phyloP scores from a whole-genome alignment of 2,113 vertebrate genomes.

The Gopherus flavomarginatus region DNA sequence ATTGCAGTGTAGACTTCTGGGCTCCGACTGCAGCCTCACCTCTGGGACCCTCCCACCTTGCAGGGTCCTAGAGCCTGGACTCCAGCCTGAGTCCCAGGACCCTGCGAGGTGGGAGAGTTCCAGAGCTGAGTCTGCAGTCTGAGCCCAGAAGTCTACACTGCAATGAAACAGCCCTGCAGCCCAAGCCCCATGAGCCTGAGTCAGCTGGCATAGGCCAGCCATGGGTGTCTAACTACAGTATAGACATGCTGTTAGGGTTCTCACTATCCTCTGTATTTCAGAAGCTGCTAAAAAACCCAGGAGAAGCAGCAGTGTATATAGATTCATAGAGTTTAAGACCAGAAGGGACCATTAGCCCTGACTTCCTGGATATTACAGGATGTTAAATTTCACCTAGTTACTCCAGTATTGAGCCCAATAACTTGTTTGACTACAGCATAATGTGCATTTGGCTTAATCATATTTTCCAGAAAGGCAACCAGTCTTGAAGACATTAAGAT shows the following conservation, averaged over 20 bases:
- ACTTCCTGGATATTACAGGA: background rate
- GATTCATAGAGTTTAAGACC: background rate
- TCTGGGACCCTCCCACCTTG: background rate
- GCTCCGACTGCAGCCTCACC: too few species aligned
- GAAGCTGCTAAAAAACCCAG: background rate
- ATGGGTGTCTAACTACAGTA: background rate
- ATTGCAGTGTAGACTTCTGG: background rate
- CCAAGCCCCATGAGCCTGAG: too few species aligned
- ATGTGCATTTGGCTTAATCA: too few species aligned
- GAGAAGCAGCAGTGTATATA: background rate
- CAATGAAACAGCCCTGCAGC: background rate
- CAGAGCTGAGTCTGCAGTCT: background rate
- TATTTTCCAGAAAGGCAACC: too few species aligned
- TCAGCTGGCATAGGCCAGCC: background rate
- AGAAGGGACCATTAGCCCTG: background rate
- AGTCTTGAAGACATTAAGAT: background rate
- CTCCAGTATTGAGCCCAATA: background rate
- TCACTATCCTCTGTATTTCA: background rate
- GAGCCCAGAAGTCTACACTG: background rate
- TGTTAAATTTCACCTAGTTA: background rate
- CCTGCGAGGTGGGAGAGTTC: too few species aligned
- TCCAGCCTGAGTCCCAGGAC: background rate
- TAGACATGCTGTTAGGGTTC: background rate
- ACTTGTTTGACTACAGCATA: too few species aligned
- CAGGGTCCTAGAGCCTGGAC: too few species aligned